Evolutionary conservation across 2,113 vertebrate genomes (phyloP).

Genomic region (Eurypyga helias): DNA sequence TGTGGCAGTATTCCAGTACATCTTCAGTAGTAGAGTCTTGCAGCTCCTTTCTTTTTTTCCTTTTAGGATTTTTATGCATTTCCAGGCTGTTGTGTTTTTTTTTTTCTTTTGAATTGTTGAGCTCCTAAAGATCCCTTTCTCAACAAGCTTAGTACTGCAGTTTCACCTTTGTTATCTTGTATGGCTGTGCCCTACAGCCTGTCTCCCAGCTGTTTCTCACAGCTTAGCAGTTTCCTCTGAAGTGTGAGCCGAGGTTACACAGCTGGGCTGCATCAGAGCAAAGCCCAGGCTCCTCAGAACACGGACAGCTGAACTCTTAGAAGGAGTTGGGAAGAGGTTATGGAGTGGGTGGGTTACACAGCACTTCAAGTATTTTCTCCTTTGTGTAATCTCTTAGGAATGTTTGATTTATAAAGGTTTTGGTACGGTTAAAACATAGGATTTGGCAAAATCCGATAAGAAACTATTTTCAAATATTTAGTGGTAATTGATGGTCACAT

Average conservation of each 20-base stretch:
- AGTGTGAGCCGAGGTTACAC: constrained; percentile 37
- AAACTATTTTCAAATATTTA: neutral
- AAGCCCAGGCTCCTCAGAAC: neutral
- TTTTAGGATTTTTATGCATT: neutral
- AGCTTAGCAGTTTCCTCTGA: constrained; percentile 20
- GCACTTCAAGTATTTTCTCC: constrained; percentile 15
- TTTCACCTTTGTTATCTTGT: neutral
- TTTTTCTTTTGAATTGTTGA: neutral
- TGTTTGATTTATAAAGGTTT: neutral
- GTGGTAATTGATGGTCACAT: neutral
- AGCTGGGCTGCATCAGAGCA: constrained; percentile 55
- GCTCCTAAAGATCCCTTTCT: neutral
- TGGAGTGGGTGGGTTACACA: constrained; percentile 24
- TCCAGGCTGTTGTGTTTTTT: neutral
- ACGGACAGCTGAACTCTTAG: neutral
- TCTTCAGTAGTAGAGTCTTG: neutral
- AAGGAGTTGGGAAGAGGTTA: constrained; percentile 17
- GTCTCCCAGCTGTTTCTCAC: neutral
- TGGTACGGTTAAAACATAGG: neutral
- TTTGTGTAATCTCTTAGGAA: neutral
- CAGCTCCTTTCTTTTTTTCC: neutral
- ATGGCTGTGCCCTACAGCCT: neutral
- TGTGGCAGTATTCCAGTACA: neutral
- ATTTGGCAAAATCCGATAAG: neutral
- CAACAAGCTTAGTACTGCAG: neutral